Evolutionary conservation across 2,888 invertebrate species (phyloP).

Genomic region (Nephrotoma appendiculata): DNA sequence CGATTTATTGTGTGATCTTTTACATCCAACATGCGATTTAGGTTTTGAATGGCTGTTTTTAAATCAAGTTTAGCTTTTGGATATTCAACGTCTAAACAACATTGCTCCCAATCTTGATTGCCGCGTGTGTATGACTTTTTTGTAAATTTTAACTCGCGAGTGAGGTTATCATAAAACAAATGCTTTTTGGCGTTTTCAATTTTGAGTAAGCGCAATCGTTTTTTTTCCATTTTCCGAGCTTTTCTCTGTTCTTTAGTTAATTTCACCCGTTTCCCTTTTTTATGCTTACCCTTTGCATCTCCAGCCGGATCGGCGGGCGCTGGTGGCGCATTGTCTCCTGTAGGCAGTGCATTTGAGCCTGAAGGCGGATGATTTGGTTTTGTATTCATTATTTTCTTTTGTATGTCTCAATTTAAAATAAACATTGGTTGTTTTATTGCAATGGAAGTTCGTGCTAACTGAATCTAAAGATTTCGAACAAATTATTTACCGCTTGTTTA

Average conservation of each 20-base stretch:
- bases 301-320: background rate
- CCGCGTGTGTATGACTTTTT: slow-evolving; percentile 19
- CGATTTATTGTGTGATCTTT: background rate
- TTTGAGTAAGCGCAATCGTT: background rate
- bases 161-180: slow-evolving; percentile 11
- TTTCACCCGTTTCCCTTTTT: background rate
- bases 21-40: background rate
- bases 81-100: slow-evolving; percentile 21
- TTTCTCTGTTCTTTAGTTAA: slow-evolving; percentile 7
- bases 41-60: background rate
- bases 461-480: background rate
- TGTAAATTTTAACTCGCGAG: slow-evolving; percentile 22
- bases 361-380: background rate
- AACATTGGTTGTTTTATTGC: background rate
- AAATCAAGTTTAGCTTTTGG: slow-evolving; percentile 22
- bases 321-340: background rate
- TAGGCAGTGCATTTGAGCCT: background rate
- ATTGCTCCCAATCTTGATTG: slow-evolving; percentile 20
- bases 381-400: background rate
- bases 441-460: background rate
- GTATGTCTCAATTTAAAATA: background rate
- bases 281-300: background rate
- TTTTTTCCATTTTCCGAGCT: slow-evolving; percentile 1
- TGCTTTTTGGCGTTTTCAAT: background rate
- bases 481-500: background rate